These are phyloP conservation scores for Ditylenchus dipsaci DNA, from an alignment of 1,140 invertebrate genomes.

Conservation along the genomic window DNA sequence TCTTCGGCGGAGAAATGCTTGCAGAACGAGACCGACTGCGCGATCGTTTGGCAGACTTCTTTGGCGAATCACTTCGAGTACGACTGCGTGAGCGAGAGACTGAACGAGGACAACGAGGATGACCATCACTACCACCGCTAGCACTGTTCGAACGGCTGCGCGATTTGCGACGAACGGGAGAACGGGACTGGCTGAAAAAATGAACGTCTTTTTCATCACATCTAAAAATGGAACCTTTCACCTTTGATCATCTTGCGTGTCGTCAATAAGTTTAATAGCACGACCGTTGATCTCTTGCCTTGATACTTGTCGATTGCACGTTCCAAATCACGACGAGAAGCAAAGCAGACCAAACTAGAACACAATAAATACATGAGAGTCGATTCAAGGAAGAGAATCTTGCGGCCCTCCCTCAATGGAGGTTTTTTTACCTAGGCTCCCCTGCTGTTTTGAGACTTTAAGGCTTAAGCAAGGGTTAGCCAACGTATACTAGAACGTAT, in stretches of 20 bases:
- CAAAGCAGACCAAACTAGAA: constrained; percentile 85
- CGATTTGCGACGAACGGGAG: background rate
- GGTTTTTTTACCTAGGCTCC: too few species aligned
- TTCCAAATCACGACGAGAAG: constrained; percentile 84
- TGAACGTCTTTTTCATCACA: too few species aligned
- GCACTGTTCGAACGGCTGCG: background rate
- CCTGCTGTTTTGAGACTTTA: too few species aligned
- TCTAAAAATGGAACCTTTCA: too few species aligned
- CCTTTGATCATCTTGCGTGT: constrained; percentile 27
- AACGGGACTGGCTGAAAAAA: background rate
- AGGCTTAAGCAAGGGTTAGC: too few species aligned
- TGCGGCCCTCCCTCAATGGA: too few species aligned
- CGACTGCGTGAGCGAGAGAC: too few species aligned
- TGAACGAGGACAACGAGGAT: constrained; percentile 16
- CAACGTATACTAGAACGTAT: background rate
- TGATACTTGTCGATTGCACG: constrained; percentile 91
- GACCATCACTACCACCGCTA: background rate
- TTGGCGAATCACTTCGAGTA: too few species aligned
- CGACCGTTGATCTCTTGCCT: constrained; percentile 87
- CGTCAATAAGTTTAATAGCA: constrained; percentile 80
- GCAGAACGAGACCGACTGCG: too few species aligned
- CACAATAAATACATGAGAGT: background rate
- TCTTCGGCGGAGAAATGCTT: too few species aligned
- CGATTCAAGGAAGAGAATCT: background rate
- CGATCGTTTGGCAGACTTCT: too few species aligned